Percentiles rank a stretch among this genome's conserved stretches.
phyloP scores from a whole-genome alignment of 2,888 invertebrate genomes.

The Heliconius charithonia region DNA sequence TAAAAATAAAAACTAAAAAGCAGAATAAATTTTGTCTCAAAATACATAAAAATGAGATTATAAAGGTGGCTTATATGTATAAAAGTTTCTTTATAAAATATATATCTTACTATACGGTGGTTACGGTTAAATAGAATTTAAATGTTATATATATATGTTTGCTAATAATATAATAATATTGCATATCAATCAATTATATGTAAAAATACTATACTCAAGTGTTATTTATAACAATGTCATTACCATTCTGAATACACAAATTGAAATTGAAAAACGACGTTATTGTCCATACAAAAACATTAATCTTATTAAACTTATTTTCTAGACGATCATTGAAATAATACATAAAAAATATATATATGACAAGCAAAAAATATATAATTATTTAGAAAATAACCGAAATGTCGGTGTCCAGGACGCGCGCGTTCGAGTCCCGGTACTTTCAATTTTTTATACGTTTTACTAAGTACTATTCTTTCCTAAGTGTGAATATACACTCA shows the following conservation, averaged over 20 bases:
- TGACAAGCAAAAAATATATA: not conserved
- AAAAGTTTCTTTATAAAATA: not conserved
- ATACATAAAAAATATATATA: not conserved
- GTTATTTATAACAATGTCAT: not conserved
- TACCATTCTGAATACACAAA: not conserved
- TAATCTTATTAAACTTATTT: not conserved
- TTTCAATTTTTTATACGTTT: too few relatives aligned
- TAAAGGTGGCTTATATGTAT: not conserved
- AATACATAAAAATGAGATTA: not conserved
- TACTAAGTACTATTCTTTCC: too few relatives aligned
- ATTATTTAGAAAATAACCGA: too few relatives aligned
- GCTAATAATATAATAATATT: slow-evolving; percentile 1
- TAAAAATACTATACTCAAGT: not conserved
- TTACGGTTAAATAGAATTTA: not conserved
- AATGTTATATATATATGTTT: not conserved
- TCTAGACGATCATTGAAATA: not conserved
- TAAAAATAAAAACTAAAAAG: not conserved
- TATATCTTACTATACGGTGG: slow-evolving; percentile 5
- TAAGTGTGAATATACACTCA: not conserved
- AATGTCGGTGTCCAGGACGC: too few relatives aligned
- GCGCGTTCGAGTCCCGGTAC: too few relatives aligned
- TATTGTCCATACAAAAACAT: not conserved
- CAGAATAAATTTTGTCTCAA: not conserved
- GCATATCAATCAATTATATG: not conserved
- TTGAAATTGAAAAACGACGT: not conserved